Evolutionary conservation across 2,888 invertebrate species (phyloP), one percentile per base, ranked within the genome.

Genomic region (Ectropis crepuscularia): DNA sequence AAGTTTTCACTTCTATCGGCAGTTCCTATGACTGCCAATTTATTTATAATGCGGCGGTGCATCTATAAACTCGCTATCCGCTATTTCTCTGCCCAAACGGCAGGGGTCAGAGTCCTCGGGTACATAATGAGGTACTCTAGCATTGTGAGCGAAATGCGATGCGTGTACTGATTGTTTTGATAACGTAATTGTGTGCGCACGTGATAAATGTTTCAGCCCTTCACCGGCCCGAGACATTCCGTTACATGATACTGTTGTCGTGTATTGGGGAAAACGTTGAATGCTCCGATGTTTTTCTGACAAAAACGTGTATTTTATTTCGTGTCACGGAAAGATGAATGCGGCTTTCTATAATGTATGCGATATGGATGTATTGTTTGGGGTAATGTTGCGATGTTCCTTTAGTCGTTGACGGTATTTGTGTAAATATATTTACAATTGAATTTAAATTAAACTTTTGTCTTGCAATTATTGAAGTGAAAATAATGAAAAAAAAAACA

Each of bases 91-190:
- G 49, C 12, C n/a, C n/a, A n/a, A n/a, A n/a, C n/a, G n/a, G n/a
- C 45, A 12, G 55, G 55, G 64, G 60, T 55, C 63, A 63, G 59
- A 55, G 55, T 47, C 57, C 58, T 60, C 57, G 62, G 55, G 58
- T 53, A 63, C 64, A 61, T 70, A 72, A 72, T 72, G 62, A 69
- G 63, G 59, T 63, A 55, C 58, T 63, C 61, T 45, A 57, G 50
- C 49, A 64, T 60, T 64, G 59, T 55, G 55, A 45, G 53, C 53
- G 63, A 38, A 58, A 58, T 47, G 55, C 47, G 60, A 64, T 61
- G 48, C 50, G 45, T 54, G 60, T 64, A 47, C 64, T 57, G 60
- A 64, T 64, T 64, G 60, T 61, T 57, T 60, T 43, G 60, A 57
- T 60, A 60, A 57, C 60, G 48, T 64, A 48, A 64, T 63, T 50